phyloP scores from a whole-genome alignment of 2,113 vertebrate genomes.

The Microtus richardsoni region DNA sequence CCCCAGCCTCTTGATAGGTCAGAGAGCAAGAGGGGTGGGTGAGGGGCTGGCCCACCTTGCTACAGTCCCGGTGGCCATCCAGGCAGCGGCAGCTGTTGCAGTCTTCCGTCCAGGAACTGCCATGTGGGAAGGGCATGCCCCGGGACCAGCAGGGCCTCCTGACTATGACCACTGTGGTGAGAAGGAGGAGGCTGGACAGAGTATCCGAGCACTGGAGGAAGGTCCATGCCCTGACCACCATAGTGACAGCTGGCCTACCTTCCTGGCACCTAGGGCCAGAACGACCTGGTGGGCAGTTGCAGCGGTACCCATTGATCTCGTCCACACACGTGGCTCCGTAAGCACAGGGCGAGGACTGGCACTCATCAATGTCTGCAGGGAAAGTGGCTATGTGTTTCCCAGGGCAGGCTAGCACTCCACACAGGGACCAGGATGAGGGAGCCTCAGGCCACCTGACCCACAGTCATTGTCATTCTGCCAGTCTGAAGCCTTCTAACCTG shows the following conservation, averaged over 20 bases:
- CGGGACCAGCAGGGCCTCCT: conserved; percentile 91
- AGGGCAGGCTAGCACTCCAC: neutral
- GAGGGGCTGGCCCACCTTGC: conserved; percentile 88
- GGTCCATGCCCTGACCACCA: accelerated
- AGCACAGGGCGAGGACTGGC: conserved; percentile 95
- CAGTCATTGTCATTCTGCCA: neutral
- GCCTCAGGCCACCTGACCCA: neutral
- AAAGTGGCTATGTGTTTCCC: accelerated
- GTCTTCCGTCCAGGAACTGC: conserved; percentile 93
- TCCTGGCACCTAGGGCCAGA: conserved; percentile 93
- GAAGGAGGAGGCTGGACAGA: accelerated
- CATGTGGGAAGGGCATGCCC: conserved; percentile 91
- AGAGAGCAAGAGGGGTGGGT: accelerated
- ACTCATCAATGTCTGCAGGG: conserved; percentile 94
- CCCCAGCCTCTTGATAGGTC: neutral
- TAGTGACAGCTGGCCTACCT: conserved; percentile 84
- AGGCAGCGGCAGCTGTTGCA: conserved; percentile 95
- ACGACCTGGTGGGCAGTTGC: conserved; percentile 92
- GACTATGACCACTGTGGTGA: conserved; percentile 88
- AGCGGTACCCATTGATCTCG: conserved; percentile 94
- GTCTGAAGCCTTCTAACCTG: neutral
- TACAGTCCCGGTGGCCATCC: conserved; percentile 91
- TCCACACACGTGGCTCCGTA: conserved; percentile 96
- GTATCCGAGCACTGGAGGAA: accelerated
- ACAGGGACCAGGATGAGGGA: neutral